A percentile compares a stretch with the other conserved stretches of the same genome.
These are phyloP conservation scores for Cheilosia urbana DNA, from an alignment of 2,888 invertebrate species.

Conservation along the genomic window DNA sequence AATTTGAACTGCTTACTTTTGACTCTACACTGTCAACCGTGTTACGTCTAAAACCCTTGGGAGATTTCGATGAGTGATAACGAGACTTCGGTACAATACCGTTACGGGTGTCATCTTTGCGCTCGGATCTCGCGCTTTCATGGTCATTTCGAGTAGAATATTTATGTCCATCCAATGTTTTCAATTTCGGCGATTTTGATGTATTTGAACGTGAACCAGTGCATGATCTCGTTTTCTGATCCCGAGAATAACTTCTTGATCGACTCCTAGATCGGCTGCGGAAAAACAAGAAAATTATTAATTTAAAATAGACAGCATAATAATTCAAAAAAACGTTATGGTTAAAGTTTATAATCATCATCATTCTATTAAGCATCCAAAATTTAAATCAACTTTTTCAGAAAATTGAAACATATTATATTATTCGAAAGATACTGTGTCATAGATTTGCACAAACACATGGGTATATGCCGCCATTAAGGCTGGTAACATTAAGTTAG, in stretches of 20 bases:
- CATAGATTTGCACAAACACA: no score
- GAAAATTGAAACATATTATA: no score
- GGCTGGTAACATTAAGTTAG: no score
- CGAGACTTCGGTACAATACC: slow-evolving; percentile 52
- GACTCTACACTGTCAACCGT: slow-evolving; percentile 58
- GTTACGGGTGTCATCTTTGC: slow-evolving; percentile 43
- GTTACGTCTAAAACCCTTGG: slow-evolving; percentile 49
- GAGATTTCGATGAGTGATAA: slow-evolving; percentile 55
- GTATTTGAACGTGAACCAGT: slow-evolving; percentile 84
- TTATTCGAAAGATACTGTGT: no score
- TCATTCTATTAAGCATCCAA: no score
- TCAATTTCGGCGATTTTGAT: slow-evolving; percentile 83
- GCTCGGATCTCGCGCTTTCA: slow-evolving; percentile 41
- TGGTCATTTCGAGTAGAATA: slow-evolving; percentile 43
- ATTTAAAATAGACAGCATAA: background rate
- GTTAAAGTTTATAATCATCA: no score
- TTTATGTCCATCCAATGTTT: slow-evolving; percentile 59
- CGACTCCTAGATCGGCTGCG: slow-evolving; percentile 85
- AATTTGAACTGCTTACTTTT: slow-evolving; percentile 60
- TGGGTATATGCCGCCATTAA: no score
- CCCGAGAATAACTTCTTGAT: slow-evolving; percentile 87
- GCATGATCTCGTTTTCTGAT: slow-evolving; percentile 82
- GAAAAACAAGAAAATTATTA: background rate
- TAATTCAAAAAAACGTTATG: background rate
- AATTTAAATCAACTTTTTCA: no score